Percentiles rank a stretch among this genome's conserved stretches.
These are phyloP conservation scores for Drosophila vallismaia DNA, from an alignment of 2,888 invertebrate species.

Conservation along the genomic window DNA sequence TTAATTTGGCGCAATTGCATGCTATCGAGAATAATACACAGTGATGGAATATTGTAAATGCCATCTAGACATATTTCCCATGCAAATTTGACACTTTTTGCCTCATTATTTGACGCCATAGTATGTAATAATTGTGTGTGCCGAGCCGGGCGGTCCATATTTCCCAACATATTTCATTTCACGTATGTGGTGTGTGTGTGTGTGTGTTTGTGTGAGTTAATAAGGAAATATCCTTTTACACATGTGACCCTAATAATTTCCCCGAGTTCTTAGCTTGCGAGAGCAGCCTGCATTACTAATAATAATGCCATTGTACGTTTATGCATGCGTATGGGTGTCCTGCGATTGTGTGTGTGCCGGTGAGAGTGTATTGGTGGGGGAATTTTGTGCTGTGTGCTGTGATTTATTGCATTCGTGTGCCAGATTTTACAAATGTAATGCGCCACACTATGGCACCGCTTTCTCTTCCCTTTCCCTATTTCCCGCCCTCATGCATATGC, in stretches of 20 bases:
- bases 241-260: constrained; percentile 78
- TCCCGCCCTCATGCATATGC: constrained; percentile 70
- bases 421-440: constrained; percentile 81
- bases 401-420: constrained; percentile 82
- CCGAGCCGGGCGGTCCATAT: constrained; percentile 25
- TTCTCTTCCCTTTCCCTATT: constrained; percentile 15
- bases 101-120: constrained; percentile 77
- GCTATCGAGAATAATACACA: constrained; percentile 57
- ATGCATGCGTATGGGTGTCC: constrained; percentile 35
- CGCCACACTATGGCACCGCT: constrained; percentile 57
- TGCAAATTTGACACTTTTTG: constrained; percentile 78
- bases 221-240: constrained; percentile 81
- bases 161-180: constrained; percentile 47
- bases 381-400: constrained; percentile 73
- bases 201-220: constrained; percentile 55
- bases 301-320: constrained; percentile 63
- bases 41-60: constrained; percentile 46
- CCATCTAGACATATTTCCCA: constrained; percentile 59
- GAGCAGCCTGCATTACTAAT: constrained; percentile 74
- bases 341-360: constrained; percentile 11
- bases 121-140: constrained; percentile 60
- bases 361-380: constrained; percentile 36
- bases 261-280: constrained; percentile 65
- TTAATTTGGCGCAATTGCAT: constrained; percentile 72
- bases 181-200: not conserved